Evolutionary conservation across 2,797 vertebrate species (phyloP).

Genomic region (Danionella dracula): DNA sequence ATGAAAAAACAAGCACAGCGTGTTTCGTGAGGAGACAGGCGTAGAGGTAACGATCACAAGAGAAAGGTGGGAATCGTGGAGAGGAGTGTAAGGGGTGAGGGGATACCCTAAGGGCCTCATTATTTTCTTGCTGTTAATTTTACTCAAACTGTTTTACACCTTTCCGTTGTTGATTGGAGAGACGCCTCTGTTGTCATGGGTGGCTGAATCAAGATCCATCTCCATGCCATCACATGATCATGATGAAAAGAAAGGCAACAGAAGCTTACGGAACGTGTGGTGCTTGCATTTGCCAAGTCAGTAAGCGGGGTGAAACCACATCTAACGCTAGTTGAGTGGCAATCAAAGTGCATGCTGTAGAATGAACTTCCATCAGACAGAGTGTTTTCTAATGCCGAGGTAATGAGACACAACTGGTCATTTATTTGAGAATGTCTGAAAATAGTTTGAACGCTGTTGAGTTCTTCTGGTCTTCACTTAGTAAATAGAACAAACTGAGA

Average conservation of each 20-base stretch:
- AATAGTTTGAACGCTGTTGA: no score
- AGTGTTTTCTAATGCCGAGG: constrained; percentile 3
- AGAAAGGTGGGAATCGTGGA: constrained; percentile 70
- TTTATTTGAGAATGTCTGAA: not conserved
- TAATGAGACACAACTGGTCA: not conserved
- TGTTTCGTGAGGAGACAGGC: constrained; percentile 56
- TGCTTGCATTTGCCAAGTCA: constrained; percentile 23
- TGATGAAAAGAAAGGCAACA: constrained; percentile 22
- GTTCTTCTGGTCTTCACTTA: no score
- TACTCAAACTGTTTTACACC: constrained; percentile 73
- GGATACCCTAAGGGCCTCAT: constrained; percentile 78
- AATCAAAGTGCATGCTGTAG: constrained; percentile 2
- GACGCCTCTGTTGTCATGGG: constrained; percentile 59
- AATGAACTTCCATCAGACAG: constrained; percentile 6
- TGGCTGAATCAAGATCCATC: constrained; percentile 58
- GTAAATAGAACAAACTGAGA: no score
- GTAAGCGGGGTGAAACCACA: constrained; percentile 15
- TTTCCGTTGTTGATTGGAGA: constrained; percentile 73
- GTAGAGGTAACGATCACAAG: constrained; percentile 57
- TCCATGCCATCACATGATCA: constrained; percentile 49
- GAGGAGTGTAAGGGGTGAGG: constrained; percentile 68
- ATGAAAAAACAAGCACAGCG: constrained; percentile 49
- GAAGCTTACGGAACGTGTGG: constrained; percentile 28
- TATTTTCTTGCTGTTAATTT: constrained; percentile 82
- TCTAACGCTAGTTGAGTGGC: constrained; percentile 10